Evolutionary conservation across 2,888 invertebrate species (phyloP), one percentile per base, ranked within the genome.

Genomic region (Imbricaverruca yamaguchii): DNA sequence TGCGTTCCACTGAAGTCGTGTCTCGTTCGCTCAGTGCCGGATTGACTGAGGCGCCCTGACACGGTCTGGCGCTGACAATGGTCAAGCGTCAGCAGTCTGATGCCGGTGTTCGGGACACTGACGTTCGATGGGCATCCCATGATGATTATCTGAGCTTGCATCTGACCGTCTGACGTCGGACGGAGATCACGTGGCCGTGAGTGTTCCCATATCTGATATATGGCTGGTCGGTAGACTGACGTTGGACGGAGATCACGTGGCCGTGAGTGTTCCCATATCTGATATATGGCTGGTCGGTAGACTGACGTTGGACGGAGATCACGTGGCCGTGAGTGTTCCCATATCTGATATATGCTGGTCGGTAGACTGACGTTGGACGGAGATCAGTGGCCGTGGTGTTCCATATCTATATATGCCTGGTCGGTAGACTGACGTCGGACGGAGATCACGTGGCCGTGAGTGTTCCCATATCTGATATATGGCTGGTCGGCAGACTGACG

Each of bases 401-500:
- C 23, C 9, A 57, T 18, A 0, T 15, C n/a, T n/a, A n/a, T n/a
- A n/a, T n/a, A n/a, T n/a, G n/a, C n/a, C n/a, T n/a, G n/a, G n/a
- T n/a, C n/a, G n/a, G n/a, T 53, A 74, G 74, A 8, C 25, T 74
- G 13, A 12, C 74, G 15, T 2, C 53, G 74, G 53, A 74, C 74
- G 74, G 57, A 13, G 57, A 59, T 15, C 59, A 15, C 12, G 2
- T 59, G 59, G 15, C 59, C 12, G 59, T 7, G 3, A 59, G 59
- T 23, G 9, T 4, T 23, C 67, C 10, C 10, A 59, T 39, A 4
- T 39, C 39, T n/a, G n/a, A n/a, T n/a, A n/a, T n/a, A n/a, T n/a
- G n/a, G n/a, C n/a, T n/a, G n/a, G n/a, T n/a, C 10, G 85, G 80
- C 84, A 90, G 90, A 84, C 91, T 57, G 10, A 11, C 57, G 9